Evolutionary conservation across 37 sponge, comb jelly and placozoan species (phyloP).

Genomic region (Aphrocallistes beatrix): DNA sequence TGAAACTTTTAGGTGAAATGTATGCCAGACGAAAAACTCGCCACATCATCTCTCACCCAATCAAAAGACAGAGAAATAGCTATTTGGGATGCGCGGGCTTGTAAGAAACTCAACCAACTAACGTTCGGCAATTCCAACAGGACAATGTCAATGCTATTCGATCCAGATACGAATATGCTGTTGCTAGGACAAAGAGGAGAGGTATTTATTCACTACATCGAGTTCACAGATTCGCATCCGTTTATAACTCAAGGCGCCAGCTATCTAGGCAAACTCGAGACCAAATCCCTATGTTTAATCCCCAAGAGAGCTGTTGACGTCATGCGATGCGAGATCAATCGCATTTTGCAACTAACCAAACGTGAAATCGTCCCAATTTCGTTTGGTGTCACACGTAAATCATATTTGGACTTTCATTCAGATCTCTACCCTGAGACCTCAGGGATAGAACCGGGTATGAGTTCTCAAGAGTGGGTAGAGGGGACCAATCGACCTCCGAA

Average conservation of each 20-base stretch:
- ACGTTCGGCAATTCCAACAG: not conserved
- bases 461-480: conserved; percentile 48
- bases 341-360: conserved; percentile 59
- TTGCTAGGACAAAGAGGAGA: not conserved
- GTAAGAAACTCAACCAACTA: not conserved
- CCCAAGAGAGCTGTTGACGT: conserved; percentile 69
- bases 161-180: not conserved
- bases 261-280: not conserved
- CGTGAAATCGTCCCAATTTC: conserved; percentile 56
- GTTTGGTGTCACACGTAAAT: conserved; percentile 60
- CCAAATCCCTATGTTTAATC: conserved; percentile 26
- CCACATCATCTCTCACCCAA: not conserved
- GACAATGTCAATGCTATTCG: conserved; percentile 7
- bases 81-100: not conserved
- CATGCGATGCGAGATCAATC: conserved; percentile 61
- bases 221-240: not conserved
- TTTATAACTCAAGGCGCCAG: not conserved
- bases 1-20: conserved; percentile 3
- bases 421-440: conserved; percentile 75
- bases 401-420: conserved; percentile 58
- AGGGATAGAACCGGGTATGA: conserved; percentile 44
- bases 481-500: conserved; percentile 38
- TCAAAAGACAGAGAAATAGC: not conserved
- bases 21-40: not conserved
- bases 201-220: not conserved